Evolutionary conservation across 2,888 invertebrate species (phyloP).

Genomic region (Deladenus siricidicola): DNA sequence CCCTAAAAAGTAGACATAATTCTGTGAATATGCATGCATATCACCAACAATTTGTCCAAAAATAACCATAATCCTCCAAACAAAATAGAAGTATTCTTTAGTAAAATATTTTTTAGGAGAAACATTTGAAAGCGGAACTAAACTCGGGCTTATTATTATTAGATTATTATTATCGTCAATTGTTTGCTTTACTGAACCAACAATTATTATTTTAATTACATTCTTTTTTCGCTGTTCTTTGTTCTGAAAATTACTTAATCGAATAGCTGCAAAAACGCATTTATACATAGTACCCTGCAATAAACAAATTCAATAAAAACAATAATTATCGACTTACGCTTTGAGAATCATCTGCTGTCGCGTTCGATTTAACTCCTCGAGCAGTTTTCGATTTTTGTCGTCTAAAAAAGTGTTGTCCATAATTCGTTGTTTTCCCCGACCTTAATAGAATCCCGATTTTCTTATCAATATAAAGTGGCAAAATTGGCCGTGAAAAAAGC

Average conservation of each 20-base stretch:
- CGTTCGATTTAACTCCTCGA: conserved; percentile 5
- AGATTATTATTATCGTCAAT: too few relatives aligned
- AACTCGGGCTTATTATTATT: too few relatives aligned
- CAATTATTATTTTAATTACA: not conserved
- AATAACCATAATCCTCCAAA: too few relatives aligned
- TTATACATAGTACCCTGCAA: not conserved
- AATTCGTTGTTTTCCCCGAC: not conserved
- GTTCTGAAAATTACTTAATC: not conserved
- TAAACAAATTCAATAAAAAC: not conserved
- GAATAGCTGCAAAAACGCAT: too few relatives aligned
- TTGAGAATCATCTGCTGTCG: conserved; percentile 9
- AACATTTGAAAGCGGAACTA: too few relatives aligned
- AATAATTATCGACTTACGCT: not conserved
- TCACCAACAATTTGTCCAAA: too few relatives aligned
- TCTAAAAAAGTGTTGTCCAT: not conserved
- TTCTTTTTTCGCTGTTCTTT: not conserved
- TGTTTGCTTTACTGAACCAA: too few relatives aligned
- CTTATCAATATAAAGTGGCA: not conserved
- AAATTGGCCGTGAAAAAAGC: not conserved
- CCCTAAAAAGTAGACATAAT: too few relatives aligned
- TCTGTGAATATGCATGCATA: too few relatives aligned
- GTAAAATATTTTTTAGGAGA: too few relatives aligned
- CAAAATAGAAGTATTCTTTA: too few relatives aligned
- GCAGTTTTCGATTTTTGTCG: conserved; percentile 8
- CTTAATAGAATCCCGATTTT: too few relatives aligned